Base-by-base conservation (phyloP, 2,113 vertebrate species). In the Apteryx mantelli region DNA sequence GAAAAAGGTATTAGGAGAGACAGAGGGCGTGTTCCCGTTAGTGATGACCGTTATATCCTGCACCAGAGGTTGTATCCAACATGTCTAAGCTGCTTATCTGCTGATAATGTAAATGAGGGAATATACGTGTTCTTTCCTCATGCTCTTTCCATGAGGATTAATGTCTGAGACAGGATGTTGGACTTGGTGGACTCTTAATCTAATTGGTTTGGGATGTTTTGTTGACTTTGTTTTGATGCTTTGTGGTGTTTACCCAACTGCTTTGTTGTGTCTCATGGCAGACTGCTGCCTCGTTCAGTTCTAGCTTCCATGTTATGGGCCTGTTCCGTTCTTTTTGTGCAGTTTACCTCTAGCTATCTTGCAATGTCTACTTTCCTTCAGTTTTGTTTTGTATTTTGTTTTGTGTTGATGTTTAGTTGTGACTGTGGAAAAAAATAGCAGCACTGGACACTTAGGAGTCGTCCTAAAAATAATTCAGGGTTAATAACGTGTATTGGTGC, bases 81-180 rank as follows among this genome's bases (percentile, higher is more conserved):
- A 8, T 70, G 70, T 24, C 24, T 11, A 69, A 70, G 53, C 22
- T 75, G n/a, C 50, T 86, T 61, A 4, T 60, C 22, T 75, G 26
- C 50, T 86, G 61, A 4, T 60, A 66, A n/a, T 8, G 5, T 4
- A 42, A 81, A 15, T n/a, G 40, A 60, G 17, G 34, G 17, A 60
- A 34, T 53, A 8, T 0, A 1, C 30, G 2, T 18, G 1, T 63
- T 90, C 40, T 52, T 42, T 91, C 25, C 32, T 71, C 2, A 1
- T 12, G 5, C 25, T 42, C 13, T 61, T 74, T 18, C 14, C 42
- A 0, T 24, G 30, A 26, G n/a, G 58, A 21, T 80, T 89, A 80
- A 38, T 78, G 26, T 22, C 26, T 28, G 42, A 89, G 17, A 60
- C 56, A 60, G 77, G 40, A 5, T 82, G 25, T 40, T 52, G 3